phyloP scores from a whole-genome alignment of 2,888 invertebrate species.

The Urechis unicinctus region DNA sequence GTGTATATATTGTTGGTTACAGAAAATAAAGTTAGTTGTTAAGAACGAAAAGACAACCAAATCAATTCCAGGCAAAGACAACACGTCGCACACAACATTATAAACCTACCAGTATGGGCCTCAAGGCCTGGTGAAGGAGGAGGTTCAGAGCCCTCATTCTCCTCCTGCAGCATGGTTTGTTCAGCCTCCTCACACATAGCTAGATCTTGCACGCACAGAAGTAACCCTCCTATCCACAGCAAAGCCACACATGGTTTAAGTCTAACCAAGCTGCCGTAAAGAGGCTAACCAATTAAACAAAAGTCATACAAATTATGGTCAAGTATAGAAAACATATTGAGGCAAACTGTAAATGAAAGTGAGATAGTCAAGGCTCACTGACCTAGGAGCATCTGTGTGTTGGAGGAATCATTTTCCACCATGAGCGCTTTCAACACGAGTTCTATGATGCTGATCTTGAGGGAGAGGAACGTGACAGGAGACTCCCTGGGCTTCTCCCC shows the following conservation, averaged over 20 bases:
- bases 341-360: background rate
- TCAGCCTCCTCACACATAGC: conserved; percentile 64
- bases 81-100: background rate
- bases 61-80: no score
- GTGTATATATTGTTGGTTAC: no score
- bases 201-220: conserved; percentile 73
- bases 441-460: conserved; percentile 54
- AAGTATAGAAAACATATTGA: background rate
- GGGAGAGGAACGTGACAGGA: conserved; percentile 38
- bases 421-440: conserved; percentile 75
- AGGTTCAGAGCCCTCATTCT: background rate
- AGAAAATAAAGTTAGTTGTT: no score
- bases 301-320: background rate
- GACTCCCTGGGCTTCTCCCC: conserved; percentile 18
- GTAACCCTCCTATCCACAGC: conserved; percentile 61
- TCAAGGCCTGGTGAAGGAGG: conserved; percentile 30
- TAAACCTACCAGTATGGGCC: conserved; percentile 48
- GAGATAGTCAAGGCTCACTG: conserved; percentile 10
- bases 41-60: no score
- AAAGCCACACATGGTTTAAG: no score
- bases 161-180: conserved; percentile 18
- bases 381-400: conserved; percentile 79
- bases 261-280: no score
- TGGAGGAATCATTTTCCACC: conserved; percentile 76
- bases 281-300: no score